Evolutionary conservation across 2,888 invertebrate species (phyloP).

Genomic region (Apamea anceps): DNA sequence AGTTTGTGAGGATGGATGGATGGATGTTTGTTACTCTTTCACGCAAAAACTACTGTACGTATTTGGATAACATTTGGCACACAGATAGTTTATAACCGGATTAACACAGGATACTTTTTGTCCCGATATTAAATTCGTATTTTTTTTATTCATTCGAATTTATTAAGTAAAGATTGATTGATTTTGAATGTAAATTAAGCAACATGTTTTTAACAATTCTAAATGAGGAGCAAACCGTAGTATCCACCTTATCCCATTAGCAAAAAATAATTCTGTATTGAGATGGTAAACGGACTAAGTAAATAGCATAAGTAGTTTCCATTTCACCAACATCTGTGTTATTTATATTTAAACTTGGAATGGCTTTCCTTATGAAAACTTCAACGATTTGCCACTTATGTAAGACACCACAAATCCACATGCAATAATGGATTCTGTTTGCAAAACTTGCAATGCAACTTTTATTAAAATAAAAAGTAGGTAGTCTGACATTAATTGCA

Average conservation of each 20-base stretch:
- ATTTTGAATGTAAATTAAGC: background rate
- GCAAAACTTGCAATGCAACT: too few relatives aligned
- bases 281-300: background rate
- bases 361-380: background rate
- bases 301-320: background rate
- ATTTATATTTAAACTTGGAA: background rate
- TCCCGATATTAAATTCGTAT: too few relatives aligned
- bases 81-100: too few relatives aligned
- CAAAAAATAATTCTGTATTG: too few relatives aligned
- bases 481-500: background rate
- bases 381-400: background rate
- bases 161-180: background rate
- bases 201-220: background rate
- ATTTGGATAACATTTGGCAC: too few relatives aligned
- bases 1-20: too few relatives aligned
- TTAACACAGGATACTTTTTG: too few relatives aligned
- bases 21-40: too few relatives aligned
- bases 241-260: too few relatives aligned
- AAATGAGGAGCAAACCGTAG: background rate
- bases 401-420: background rate
- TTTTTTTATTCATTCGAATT: too few relatives aligned
- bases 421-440: background rate
- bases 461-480: background rate
- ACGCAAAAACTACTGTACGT: too few relatives aligned
- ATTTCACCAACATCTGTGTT: background rate